These are phyloP conservation scores for Ailuropoda melanoleuca DNA, from an alignment of 2,113 vertebrate species.

Conservation along the genomic window DNA sequence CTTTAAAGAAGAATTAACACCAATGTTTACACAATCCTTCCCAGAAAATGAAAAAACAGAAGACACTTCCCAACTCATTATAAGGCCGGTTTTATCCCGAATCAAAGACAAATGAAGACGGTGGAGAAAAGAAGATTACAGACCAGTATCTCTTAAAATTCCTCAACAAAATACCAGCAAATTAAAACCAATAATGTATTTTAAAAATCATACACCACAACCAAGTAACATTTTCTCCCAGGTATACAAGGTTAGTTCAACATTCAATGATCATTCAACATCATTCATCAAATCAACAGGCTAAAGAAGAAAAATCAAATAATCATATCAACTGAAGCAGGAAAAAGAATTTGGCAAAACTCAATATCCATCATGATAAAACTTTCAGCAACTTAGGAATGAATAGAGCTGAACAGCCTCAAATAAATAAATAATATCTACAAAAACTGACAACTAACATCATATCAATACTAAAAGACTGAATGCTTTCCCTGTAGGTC, in stretches of 20 bases:
- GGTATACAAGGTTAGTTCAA: neutral
- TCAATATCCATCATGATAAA: neutral
- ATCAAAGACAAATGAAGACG: neutral
- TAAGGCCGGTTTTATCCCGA: neutral
- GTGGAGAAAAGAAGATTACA: neutral
- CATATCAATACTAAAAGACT: neutral
- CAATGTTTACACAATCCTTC: neutral
- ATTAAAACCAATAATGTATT: neutral
- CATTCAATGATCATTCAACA: neutral
- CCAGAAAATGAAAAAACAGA: neutral
- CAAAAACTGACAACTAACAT: neutral
- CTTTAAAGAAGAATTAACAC: neutral
- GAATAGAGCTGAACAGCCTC: neutral
- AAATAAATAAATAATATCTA: neutral
- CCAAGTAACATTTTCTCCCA: neutral
- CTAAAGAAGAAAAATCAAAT: neutral
- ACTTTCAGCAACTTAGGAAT: neutral
- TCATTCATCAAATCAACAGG: neutral
- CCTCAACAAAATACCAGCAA: neutral
- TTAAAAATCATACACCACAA: neutral
- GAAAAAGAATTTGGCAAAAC: neutral
- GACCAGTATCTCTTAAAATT: neutral
- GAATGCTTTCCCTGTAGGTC: neutral
- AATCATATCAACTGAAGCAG: neutral
- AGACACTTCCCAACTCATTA: neutral